Base-by-base conservation (phyloP, 2,888 invertebrate genomes). In the Boloria selene region DNA sequence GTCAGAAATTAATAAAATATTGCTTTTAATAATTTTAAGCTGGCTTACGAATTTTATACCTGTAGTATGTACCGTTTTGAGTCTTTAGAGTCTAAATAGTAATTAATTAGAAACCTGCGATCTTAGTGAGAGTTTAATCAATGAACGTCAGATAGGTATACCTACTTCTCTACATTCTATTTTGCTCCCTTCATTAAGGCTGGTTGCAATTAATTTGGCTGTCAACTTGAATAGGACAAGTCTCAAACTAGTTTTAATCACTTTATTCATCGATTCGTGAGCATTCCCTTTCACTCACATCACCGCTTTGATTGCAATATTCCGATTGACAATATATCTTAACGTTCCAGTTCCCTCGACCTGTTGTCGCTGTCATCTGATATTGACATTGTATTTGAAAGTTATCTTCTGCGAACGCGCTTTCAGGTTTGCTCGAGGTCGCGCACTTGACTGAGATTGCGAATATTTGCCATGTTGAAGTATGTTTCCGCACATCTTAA, bases 321-420 rank as follows among this genome's bases (percentile, higher is more conserved):
- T 54, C 62, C 16, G n/a, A 70, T 56, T 55, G 63, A 70, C 31
- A 10, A 10, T 38, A 38, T 60, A 69, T 65, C 61, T 61, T 59
- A 60, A 47, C 65, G 72, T 74, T 72, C 71, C 56, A 72, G 54
- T 61, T 64, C 52, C 47, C 42, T 6, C 58, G 50, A 47, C 14
- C 50, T 64, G 65, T 65, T 67, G 67, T 74, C 69, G 67, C 68
- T 74, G 71, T 70, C 66, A 74, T 69, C 70, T 73, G 81, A 75
- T 87, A 82, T 87, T 87, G 87, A 85, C 85, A 85, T 83, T 85
- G 83, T 80, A 82, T 85, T 87, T 79, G 88, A 90, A 89, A 90
- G 88, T 88, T 77, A 82, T 83, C 81, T 84, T 84, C 83, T 80
- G 79, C 78, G 76, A 79, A 80, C 76, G 67, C 62, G 75, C 77